Conservation (phyloP, 2,888 invertebrate genomes). For the Chironomus riparius region DNA sequence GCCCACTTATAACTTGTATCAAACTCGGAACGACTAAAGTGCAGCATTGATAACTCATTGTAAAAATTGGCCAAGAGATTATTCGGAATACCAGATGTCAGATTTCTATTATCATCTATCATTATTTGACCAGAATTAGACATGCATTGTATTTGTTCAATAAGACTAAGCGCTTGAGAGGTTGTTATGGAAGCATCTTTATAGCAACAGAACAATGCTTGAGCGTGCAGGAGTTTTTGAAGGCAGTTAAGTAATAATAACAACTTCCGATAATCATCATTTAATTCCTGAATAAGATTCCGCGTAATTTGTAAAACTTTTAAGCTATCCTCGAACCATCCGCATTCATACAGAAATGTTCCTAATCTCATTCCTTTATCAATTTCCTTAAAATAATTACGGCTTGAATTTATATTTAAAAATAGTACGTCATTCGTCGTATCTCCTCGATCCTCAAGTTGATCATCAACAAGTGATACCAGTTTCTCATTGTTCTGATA, state of each 20-base stretch:
- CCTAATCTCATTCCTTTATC: slow-evolving; percentile 46
- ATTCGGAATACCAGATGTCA: slow-evolving; percentile 35
- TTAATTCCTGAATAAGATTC: slow-evolving; percentile 50
- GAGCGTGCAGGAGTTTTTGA: slow-evolving; percentile 78
- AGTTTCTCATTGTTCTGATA: slow-evolving; percentile 29
- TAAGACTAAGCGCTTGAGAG: slow-evolving; percentile 47
- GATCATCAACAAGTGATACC: not conserved
- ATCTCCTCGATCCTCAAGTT: not conserved
- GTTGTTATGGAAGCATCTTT: slow-evolving; percentile 65
- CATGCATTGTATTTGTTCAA: slow-evolving; percentile 42
- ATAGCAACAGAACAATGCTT: slow-evolving; percentile 73
- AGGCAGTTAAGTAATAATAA: slow-evolving; percentile 71
- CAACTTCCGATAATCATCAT: slow-evolving; percentile 49
- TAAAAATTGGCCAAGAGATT: slow-evolving; percentile 60
- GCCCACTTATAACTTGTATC: slow-evolving; percentile 72
- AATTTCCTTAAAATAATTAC: slow-evolving; percentile 29
- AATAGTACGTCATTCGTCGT: not conserved
- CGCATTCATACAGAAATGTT: slow-evolving; percentile 78
- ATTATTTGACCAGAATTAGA: slow-evolving; percentile 36
- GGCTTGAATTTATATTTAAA: slow-evolving; percentile 17
- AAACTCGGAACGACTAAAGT: slow-evolving; percentile 80
- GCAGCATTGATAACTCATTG: slow-evolving; percentile 72
- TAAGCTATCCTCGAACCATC: slow-evolving; percentile 74
- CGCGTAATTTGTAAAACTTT: slow-evolving; percentile 60
- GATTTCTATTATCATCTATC: slow-evolving; percentile 41